These are phyloP conservation scores for Oxygymnocypris stewartii DNA, from an alignment of 2,113 vertebrate species.

Conservation along the genomic window DNA sequence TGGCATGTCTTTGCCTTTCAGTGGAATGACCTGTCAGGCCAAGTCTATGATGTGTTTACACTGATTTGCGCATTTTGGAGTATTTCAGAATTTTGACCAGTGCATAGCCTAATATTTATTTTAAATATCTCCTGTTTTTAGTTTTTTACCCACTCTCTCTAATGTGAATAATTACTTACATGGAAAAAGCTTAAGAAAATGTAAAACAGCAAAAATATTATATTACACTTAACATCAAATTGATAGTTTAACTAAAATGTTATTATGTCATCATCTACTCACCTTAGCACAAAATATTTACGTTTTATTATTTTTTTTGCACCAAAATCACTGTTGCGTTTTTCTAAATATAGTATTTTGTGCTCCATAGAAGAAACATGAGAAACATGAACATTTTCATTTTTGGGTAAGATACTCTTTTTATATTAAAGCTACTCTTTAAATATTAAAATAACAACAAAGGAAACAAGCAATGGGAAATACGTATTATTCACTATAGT, in stretches of 20 bases:
- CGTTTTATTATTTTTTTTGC: background rate
- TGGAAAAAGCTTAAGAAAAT: background rate
- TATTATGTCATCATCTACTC: background rate
- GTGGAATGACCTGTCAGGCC: conserved; percentile 22
- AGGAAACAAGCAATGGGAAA: background rate
- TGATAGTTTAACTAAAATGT: background rate
- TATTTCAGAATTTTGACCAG: background rate
- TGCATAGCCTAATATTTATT: background rate
- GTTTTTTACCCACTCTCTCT: background rate
- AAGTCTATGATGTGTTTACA: conserved; percentile 34
- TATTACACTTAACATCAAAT: background rate
- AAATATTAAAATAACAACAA: background rate
- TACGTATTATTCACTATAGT: background rate
- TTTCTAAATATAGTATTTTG: background rate
- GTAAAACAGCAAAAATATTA: background rate
- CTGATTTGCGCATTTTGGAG: background rate
- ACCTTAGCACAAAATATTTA: background rate
- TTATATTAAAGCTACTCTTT: background rate
- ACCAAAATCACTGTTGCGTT: background rate
- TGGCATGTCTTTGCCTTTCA: conserved; percentile 36
- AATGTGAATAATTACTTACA: background rate
- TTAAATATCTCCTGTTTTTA: background rate
- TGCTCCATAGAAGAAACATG: background rate
- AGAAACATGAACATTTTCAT: background rate
- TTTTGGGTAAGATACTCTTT: background rate